A percentile compares a stretch with the other conserved stretches of the same genome.
Conservation (phyloP, 2,797 vertebrate species). For the Gadopsis marmoratus region DNA sequence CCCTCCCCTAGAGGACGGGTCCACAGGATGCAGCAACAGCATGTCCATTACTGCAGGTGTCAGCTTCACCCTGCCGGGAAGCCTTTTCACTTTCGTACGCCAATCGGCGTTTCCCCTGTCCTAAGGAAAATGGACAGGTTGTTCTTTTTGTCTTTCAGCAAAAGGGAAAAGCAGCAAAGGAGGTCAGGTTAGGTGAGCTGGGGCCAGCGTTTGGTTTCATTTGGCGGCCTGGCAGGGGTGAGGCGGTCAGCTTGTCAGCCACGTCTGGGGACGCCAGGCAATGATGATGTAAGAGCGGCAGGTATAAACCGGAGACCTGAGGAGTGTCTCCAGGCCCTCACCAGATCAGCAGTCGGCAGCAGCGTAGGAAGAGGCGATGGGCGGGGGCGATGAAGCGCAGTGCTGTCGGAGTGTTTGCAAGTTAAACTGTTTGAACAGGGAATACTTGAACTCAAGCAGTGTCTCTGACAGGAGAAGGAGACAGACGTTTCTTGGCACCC, state of each 20-base stretch:
- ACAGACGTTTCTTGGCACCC: slow-evolving; percentile 65
- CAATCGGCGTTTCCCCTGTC: slow-evolving; percentile 31
- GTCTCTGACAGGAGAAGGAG: slow-evolving; percentile 61
- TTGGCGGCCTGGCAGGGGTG: neutral
- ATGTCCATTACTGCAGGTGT: slow-evolving; percentile 54
- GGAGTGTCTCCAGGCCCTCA: slow-evolving; percentile 37
- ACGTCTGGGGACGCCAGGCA: neutral
- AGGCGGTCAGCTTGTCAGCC: neutral
- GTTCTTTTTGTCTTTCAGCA: slow-evolving; percentile 10
- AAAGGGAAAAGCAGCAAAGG: neutral
- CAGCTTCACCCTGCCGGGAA: slow-evolving; percentile 55
- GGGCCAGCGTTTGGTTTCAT: slow-evolving; percentile 10
- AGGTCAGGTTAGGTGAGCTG: slow-evolving; percentile 2
- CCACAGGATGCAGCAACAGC: slow-evolving; percentile 24
- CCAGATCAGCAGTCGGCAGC: slow-evolving; percentile 45
- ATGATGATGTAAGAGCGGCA: slow-evolving; percentile 11
- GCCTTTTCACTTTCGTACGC: slow-evolving; percentile 33
- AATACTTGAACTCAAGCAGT: slow-evolving; percentile 55
- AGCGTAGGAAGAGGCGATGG: slow-evolving; percentile 46
- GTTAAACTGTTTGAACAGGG: slow-evolving; percentile 60
- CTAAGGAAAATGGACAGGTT: slow-evolving; percentile 27
- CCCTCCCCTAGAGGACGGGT: slow-evolving; percentile 4
- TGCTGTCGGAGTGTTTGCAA: slow-evolving; percentile 61
- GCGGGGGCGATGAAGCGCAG: slow-evolving; percentile 36
- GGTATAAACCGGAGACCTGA: slow-evolving; percentile 1